Conservation (phyloP, 2,888 invertebrate genomes). For the Incurvaria masculella region DNA sequence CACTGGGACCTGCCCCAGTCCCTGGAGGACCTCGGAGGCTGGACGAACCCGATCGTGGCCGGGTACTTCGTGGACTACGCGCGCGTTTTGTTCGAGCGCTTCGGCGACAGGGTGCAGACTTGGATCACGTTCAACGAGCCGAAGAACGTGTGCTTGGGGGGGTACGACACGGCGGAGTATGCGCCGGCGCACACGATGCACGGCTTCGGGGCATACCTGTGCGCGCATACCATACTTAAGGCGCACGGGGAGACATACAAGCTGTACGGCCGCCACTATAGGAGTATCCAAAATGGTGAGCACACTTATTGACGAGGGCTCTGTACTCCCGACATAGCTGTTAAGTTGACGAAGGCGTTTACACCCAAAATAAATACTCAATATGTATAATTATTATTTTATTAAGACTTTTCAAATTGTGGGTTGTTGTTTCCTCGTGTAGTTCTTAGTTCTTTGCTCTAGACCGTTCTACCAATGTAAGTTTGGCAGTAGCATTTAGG, state of each 20-base stretch:
- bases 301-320: not conserved
- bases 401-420: too few relatives aligned
- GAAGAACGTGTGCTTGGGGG: constrained; percentile 37
- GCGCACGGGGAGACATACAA: constrained; percentile 64
- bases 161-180: constrained; percentile 40
- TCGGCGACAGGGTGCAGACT: constrained; percentile 43
- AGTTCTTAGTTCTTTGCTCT: too few relatives aligned
- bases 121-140: constrained; percentile 71
- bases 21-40: constrained; percentile 60
- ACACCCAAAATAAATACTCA: too few relatives aligned
- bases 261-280: constrained; percentile 51
- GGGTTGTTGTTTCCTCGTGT: too few relatives aligned
- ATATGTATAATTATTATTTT: too few relatives aligned
- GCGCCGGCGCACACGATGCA: constrained; percentile 49
- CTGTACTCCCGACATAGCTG: too few relatives aligned
- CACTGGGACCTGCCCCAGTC: constrained; percentile 65
- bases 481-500: too few relatives aligned
- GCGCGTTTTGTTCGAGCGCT: constrained; percentile 44
- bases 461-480: too few relatives aligned
- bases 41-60: constrained; percentile 59
- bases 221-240: constrained; percentile 59
- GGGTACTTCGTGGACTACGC: constrained; percentile 62
- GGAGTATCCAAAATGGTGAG: constrained; percentile 19
- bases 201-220: constrained; percentile 60
- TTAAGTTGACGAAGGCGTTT: too few relatives aligned